Evolutionary conservation across 1,140 invertebrate species (phyloP), one percentile per base, ranked within the genome.

Genomic region (Coenobita brevimanus): DNA sequence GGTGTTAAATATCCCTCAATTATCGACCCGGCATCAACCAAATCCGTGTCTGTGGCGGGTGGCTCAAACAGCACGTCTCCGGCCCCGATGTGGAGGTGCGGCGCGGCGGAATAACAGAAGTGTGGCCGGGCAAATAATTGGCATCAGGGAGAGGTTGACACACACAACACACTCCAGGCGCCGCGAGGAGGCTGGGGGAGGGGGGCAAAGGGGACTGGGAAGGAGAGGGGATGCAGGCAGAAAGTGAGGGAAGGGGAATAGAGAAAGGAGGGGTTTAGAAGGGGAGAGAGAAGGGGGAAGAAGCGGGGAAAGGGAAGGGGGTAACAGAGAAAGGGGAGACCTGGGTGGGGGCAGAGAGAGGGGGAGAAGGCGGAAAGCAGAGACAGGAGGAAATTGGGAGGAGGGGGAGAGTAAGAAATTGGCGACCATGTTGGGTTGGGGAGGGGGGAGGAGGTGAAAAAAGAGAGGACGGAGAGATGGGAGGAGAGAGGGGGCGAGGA

Each of bases 21-120:
- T n/a, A n/a, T n/a, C 33, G 17, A 67, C 24, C 2, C 4, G 27
- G 24, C 36, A 6, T 38, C 67, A 10, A 38, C 33, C 33, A 38
- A 21, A 17, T 21, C 41, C 33, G 3, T 21, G 6, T 33, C 10
- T 27, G 36, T 67, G 64, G 64, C 24, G 30, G 13, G 64, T 15
- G 3, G 13, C 64, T 27, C 64, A 27, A 27, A 33, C 64, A 8
- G 36, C 13, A 27, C 24, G n/a, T 38, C 8, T 15, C 67, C 8
- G 67, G 15, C 15, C 21, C 8, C 50, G 50, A 38, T 38, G 33
- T 4, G 67, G 41, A 36, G 41, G 41, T 71, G 41, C 67, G 41
- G 41, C 33, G 67, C 41, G 41, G 33, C 67, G 41, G 41, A 71
- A 67, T 67, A 67, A 71, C 36, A 38, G 67, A 71, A 36, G 67